Conservation (phyloP, 2,888 invertebrate genomes). For the Diadegma fenestrale region DNA sequence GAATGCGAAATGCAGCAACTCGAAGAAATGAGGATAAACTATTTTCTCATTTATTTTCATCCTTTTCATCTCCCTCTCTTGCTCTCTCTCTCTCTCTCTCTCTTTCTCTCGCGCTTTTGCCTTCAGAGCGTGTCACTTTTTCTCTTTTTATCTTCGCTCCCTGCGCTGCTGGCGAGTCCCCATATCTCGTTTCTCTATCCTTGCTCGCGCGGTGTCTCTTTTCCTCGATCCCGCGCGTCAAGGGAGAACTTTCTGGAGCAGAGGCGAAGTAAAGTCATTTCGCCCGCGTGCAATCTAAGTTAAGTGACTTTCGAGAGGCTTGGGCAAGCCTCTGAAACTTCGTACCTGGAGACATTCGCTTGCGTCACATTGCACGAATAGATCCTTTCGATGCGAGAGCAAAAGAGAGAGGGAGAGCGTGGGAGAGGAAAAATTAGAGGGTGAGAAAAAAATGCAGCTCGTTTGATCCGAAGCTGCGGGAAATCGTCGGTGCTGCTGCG, state of each 20-base stretch:
- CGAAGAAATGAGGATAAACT: slow-evolving; percentile 40
- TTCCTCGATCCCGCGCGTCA: slow-evolving; percentile 60
- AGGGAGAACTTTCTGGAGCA: slow-evolving; percentile 81
- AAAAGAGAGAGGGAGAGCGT: not conserved
- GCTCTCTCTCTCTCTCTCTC: slow-evolving; percentile 29
- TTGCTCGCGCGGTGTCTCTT: slow-evolving; percentile 37
- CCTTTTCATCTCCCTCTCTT: slow-evolving; percentile 36
- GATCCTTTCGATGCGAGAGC: slow-evolving; percentile 17
- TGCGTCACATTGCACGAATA: slow-evolving; percentile 45
- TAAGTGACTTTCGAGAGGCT: slow-evolving; percentile 84
- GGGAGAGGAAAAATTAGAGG: slow-evolving; percentile 2
- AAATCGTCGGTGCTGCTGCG: slow-evolving; percentile 32
- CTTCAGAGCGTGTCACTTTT: slow-evolving; percentile 31
- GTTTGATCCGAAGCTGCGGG: slow-evolving; percentile 10
- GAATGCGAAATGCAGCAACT: slow-evolving; percentile 39
- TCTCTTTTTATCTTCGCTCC: slow-evolving; percentile 43
- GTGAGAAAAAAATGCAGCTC: not conserved
- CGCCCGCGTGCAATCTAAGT: slow-evolving; percentile 84
- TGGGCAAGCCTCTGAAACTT: slow-evolving; percentile 79
- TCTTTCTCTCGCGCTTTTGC: slow-evolving; percentile 37
- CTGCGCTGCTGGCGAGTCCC: slow-evolving; percentile 14
- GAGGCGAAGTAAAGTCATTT: slow-evolving; percentile 84
- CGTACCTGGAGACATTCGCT: slow-evolving; percentile 63
- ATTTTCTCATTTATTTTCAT: slow-evolving; percentile 44
- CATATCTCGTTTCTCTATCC: slow-evolving; percentile 28